phyloP scores from a whole-genome alignment of 2,797 vertebrate genomes.

The Lycodopsis pacificus region DNA sequence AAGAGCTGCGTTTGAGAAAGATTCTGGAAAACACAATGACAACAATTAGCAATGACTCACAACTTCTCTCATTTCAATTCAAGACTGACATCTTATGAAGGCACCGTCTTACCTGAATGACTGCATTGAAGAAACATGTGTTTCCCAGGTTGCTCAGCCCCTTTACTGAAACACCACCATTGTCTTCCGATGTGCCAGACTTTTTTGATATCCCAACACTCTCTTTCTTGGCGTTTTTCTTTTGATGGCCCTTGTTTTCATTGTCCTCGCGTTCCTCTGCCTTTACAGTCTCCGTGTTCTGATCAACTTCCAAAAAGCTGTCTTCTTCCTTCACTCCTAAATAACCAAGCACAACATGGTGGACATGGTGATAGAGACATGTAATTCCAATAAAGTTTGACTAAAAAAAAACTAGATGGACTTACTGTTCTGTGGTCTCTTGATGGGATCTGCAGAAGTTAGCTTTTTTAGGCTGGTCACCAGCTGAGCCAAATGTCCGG shows the following conservation, averaged over 20 bases:
- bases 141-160: slow-evolving; percentile 98
- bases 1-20: slow-evolving; percentile 94
- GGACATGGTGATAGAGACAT: not conserved
- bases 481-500: slow-evolving; percentile 89
- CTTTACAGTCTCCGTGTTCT: slow-evolving; percentile 36
- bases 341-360: slow-evolving; percentile 18
- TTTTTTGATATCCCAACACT: slow-evolving; percentile 70
- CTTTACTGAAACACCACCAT: slow-evolving; percentile 81
- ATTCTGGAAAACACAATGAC: slow-evolving; percentile 81
- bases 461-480: slow-evolving; percentile 90
- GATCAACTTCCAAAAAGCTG: slow-evolving; percentile 32
- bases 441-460: slow-evolving; percentile 59
- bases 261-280: slow-evolving; percentile 76
- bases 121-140: slow-evolving; percentile 98
- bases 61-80: not conserved
- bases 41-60: not conserved
- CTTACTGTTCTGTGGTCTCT: slow-evolving; percentile 83
- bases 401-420: slow-evolving; percentile 3
- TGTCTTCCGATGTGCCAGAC: slow-evolving; percentile 21
- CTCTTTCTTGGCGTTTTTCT: slow-evolving; percentile 81
- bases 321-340: slow-evolving; percentile 67
- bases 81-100: not conserved
- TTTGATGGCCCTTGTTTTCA: slow-evolving; percentile 83
- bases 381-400: not conserved
- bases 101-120: slow-evolving; percentile 90